These are phyloP conservation scores for Urophycis tenuis DNA, from an alignment of 2,797 vertebrate species.

Conservation along the genomic window DNA sequence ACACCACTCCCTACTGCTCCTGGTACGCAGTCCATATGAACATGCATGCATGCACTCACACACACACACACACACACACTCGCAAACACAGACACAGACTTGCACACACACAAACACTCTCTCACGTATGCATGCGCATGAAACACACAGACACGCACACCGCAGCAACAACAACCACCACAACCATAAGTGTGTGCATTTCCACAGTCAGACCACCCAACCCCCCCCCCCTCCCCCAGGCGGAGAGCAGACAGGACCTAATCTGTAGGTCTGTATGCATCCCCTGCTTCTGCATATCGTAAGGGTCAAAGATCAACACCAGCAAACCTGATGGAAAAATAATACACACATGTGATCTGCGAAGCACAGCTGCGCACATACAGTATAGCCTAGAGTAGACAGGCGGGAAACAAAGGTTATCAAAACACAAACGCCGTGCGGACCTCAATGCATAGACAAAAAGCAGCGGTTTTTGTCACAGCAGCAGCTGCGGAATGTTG, in stretches of 20 bases:
- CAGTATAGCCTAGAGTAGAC: neutral
- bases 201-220: slow-evolving; percentile 6
- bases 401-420: neutral
- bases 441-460: neutral
- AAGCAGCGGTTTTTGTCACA: neutral
- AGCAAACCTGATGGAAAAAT: neutral
- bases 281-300: slow-evolving; percentile 41
- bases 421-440: neutral
- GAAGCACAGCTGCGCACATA: neutral
- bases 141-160: slow-evolving; percentile 22
- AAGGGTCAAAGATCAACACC: slow-evolving; percentile 41
- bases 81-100: neutral
- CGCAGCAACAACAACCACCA: neutral
- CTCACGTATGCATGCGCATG: neutral
- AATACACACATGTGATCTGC: neutral
- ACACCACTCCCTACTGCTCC: slow-evolving; percentile 1
- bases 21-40: slow-evolving; percentile 11
- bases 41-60: slow-evolving; percentile 5
- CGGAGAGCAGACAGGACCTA: slow-evolving; percentile 24
- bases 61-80: slow-evolving; percentile 20
- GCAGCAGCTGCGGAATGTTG: neutral
- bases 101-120: slow-evolving; percentile 24
- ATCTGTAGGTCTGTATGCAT: slow-evolving; percentile 36
- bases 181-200: neutral
- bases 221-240: neutral